Evolutionary conservation across 2,888 invertebrate species (phyloP).

Genomic region (Stramonita haemastoma): DNA sequence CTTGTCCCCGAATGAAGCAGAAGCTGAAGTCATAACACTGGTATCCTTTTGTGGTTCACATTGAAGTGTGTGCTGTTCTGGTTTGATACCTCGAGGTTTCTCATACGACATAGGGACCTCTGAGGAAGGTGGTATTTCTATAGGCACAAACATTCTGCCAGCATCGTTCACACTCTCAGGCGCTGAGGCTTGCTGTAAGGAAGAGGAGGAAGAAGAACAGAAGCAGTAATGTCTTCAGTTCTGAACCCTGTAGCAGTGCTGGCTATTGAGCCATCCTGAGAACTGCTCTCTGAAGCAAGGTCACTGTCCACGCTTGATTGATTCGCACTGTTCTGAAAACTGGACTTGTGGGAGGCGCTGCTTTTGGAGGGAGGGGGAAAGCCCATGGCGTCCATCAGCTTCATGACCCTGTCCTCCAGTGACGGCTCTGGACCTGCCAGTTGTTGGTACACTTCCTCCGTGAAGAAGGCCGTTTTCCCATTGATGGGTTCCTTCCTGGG

Average conservation of each 20-base stretch:
- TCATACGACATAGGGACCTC: not conserved
- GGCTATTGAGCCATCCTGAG: not conserved
- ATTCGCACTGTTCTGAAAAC: not conserved
- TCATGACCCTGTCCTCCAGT: conserved; percentile 50
- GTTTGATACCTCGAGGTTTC: not conserved
- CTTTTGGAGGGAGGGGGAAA: not conserved
- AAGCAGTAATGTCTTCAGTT: not conserved
- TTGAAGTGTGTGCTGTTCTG: not conserved
- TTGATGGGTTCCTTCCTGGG: conserved; percentile 54
- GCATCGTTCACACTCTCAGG: not conserved
- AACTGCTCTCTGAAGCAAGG: not conserved
- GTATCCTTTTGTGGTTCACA: not conserved
- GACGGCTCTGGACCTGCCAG: conserved; percentile 53
- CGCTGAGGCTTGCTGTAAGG: not conserved
- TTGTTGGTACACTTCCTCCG: conserved; percentile 55
- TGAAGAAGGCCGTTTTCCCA: conserved; percentile 59
- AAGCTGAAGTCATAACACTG: not conserved
- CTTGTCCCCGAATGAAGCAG: not conserved
- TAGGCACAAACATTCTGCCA: not conserved
- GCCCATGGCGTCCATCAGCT: conserved; percentile 37
- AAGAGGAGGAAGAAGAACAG: not conserved
- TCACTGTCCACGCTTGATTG: not conserved
- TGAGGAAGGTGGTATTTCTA: not conserved
- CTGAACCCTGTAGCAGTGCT: not conserved
- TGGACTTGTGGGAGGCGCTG: not conserved